Evolutionary conservation across 2,797 vertebrate genomes (phyloP).

Genomic region (Ispidina picta): DNA sequence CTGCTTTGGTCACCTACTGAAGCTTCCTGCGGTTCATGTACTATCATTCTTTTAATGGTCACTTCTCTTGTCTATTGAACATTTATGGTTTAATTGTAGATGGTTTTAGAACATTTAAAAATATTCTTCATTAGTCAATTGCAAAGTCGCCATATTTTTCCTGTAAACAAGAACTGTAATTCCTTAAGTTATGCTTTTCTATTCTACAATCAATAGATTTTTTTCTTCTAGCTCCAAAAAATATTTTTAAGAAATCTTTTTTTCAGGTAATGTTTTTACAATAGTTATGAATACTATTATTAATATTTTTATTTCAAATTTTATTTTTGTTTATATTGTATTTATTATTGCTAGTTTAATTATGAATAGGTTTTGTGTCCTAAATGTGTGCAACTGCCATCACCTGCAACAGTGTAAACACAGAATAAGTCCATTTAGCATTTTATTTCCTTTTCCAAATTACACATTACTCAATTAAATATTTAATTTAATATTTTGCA

Average conservation of each 20-base stretch:
- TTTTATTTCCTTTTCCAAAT: not conserved
- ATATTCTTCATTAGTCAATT: not conserved
- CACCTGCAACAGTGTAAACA: not conserved
- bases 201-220: not conserved
- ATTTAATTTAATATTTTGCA: not conserved
- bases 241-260: not conserved
- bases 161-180: not conserved
- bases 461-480: not conserved
- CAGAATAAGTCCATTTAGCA: not conserved
- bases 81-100: slow-evolving; percentile 14
- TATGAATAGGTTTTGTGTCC: not conserved
- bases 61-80: not conserved
- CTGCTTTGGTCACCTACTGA: slow-evolving; percentile 26
- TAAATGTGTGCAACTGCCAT: not conserved
- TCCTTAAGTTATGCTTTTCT: not conserved
- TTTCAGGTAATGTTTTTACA: fast-evolving
- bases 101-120: not conserved
- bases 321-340: not conserved
- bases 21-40: slow-evolving; percentile 16
- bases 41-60: not conserved
- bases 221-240: not conserved
- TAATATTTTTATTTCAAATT: not conserved
- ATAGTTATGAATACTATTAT: not conserved
- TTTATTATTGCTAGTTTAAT: not conserved
- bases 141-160: not conserved